These are phyloP conservation scores for Sycophaga agraensis DNA, from an alignment of 1,140 invertebrate genomes.

Conservation along the genomic window DNA sequence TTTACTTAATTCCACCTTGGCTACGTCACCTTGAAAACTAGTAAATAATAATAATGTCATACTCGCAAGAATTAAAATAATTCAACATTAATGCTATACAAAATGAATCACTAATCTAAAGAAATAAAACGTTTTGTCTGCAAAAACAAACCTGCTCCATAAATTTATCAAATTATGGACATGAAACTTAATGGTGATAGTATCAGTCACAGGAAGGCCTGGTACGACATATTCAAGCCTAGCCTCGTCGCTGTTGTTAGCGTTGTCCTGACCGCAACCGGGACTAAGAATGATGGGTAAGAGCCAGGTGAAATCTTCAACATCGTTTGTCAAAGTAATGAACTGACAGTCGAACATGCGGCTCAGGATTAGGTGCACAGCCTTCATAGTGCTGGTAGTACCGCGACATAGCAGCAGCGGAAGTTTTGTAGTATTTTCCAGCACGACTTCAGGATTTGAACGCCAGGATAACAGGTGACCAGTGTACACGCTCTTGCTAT, in stretches of 20 bases:
- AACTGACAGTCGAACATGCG: slow-evolving; percentile 48
- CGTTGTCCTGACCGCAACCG: slow-evolving; percentile 15
- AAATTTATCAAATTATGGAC: slow-evolving; percentile 34
- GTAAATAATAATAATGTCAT: not conserved
- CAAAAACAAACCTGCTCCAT: slow-evolving; percentile 35
- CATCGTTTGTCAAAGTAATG: slow-evolving; percentile 32
- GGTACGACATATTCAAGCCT: slow-evolving; percentile 43
- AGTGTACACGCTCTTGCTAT: slow-evolving; percentile 40
- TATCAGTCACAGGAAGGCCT: slow-evolving; percentile 34
- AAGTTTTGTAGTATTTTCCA: slow-evolving; percentile 32
- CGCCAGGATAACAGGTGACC: slow-evolving; percentile 46
- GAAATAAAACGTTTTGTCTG: no score
- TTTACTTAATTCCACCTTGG: slow-evolving; percentile 27
- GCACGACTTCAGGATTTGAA: slow-evolving; percentile 9
- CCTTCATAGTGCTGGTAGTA: slow-evolving; percentile 35
- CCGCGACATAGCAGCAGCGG: slow-evolving; percentile 46
- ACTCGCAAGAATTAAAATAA: no score
- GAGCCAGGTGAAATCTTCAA: slow-evolving; percentile 47
- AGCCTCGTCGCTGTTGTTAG: slow-evolving; percentile 28
- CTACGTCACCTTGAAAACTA: slow-evolving; percentile 33
- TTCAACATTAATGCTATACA: no score
- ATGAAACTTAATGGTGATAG: slow-evolving; percentile 38
- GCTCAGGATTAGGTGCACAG: slow-evolving; percentile 38
- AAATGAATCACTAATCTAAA: no score
- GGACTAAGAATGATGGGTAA: slow-evolving; percentile 39